These are phyloP conservation scores for Conistra vaccinii DNA, from an alignment of 2,888 invertebrate genomes.

Conservation along the genomic window DNA sequence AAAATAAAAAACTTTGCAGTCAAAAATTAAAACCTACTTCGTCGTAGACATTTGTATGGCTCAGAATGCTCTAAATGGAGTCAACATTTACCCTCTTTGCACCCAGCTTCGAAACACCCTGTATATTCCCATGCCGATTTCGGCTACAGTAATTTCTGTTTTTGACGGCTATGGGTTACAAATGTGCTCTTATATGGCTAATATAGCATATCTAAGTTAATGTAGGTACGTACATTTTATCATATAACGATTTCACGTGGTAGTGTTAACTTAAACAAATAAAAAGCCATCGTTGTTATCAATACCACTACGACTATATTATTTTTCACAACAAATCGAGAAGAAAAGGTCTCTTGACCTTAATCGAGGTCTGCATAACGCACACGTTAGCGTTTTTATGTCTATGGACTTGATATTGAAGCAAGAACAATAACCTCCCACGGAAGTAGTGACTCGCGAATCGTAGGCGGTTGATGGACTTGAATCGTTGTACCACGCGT, in stretches of 20 bases:
- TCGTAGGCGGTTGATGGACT: conserved; percentile 66
- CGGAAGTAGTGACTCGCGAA: conserved; percentile 63
- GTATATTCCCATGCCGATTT: background rate
- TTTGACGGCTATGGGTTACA: background rate
- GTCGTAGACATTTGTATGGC: too few relatives aligned
- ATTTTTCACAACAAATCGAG: conserved; percentile 36
- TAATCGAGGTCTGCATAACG: conserved; percentile 58
- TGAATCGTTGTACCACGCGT: conserved; percentile 51
- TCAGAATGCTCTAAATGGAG: too few relatives aligned
- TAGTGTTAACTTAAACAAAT: conserved; percentile 18
- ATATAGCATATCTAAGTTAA: background rate
- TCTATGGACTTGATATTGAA: conserved; percentile 70
- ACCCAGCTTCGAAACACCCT: too few relatives aligned
- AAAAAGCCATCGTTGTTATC: conserved; percentile 22
- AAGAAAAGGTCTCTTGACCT: conserved; percentile 58
- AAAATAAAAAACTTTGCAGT: too few relatives aligned
- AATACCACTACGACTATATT: conserved; percentile 21
- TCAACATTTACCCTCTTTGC: too few relatives aligned
- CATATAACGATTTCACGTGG: background rate
- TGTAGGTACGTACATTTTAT: background rate
- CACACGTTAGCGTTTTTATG: conserved; percentile 58
- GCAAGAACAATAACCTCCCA: conserved; percentile 77
- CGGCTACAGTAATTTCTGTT: background rate
- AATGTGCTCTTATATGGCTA: background rate
- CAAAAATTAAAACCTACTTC: too few relatives aligned